Evolutionary conservation across 2,113 vertebrate species (phyloP).

Genomic region (Hiodon tergisus): DNA sequence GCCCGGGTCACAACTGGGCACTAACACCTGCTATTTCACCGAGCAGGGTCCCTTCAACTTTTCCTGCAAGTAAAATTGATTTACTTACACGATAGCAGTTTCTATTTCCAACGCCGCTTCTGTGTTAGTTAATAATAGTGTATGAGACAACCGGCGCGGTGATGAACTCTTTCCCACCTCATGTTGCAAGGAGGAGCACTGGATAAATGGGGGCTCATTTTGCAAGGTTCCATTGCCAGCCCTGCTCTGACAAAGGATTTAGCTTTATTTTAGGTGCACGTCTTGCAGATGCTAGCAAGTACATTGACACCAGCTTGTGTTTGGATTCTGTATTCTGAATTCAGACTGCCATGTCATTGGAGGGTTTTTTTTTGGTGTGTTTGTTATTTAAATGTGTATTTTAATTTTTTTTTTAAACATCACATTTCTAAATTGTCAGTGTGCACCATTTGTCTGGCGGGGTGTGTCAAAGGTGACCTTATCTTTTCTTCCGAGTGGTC

Average conservation of each 20-base stretch:
- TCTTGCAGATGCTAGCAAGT: neutral
- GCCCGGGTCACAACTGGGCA: neutral
- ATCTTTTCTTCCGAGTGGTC: neutral
- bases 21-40: neutral
- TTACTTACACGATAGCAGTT: neutral
- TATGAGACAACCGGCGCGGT: neutral
- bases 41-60: neutral
- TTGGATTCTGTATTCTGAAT: neutral
- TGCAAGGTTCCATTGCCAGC: neutral
- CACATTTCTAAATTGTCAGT: constrained; percentile 2
- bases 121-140: constrained; percentile 9
- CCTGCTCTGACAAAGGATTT: neutral
- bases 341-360: neutral
- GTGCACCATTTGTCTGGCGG: neutral
- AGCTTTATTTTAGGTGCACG: neutral
- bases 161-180: neutral
- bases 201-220: neutral
- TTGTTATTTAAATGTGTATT: neutral
- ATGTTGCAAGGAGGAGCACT: neutral
- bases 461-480: neutral
- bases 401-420: neutral
- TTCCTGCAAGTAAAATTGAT: constrained; percentile 7
- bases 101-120: constrained; percentile 6
- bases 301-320: too few species aligned
- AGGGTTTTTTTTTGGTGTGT: neutral